Conservation (phyloP, 1,140 invertebrate species). For the Brachionus calyciflorus region DNA sequence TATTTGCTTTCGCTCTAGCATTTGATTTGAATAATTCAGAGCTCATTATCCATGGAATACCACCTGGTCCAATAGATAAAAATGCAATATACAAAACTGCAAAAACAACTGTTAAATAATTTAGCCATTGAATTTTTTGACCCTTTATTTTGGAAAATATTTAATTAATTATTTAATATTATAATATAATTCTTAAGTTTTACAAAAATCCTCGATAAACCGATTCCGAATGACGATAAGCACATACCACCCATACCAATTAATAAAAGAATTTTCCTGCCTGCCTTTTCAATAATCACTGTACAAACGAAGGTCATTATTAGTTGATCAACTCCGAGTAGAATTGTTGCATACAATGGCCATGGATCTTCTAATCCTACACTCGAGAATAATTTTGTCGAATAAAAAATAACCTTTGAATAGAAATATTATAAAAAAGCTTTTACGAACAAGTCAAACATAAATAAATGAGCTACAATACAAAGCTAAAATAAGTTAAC, state of each 20-base stretch:
- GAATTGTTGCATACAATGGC: slow-evolving; percentile 70
- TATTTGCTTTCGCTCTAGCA: slow-evolving; percentile 91
- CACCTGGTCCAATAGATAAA: slow-evolving; percentile 81
- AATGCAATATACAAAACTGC: slow-evolving; percentile 78
- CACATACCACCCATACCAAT: slow-evolving; percentile 65
- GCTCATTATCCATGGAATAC: slow-evolving; percentile 91
- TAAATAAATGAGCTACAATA: too few relatives aligned
- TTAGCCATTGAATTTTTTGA: slow-evolving; percentile 76
- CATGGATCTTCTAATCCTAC: slow-evolving; percentile 65
- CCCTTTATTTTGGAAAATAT: too few relatives aligned
- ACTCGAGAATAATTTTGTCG: slow-evolving; percentile 68
- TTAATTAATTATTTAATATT: too few relatives aligned
- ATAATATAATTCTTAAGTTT: slow-evolving; percentile 1
- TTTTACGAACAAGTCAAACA: too few relatives aligned
- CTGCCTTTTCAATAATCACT: slow-evolving; percentile 64
- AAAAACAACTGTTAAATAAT: slow-evolving; percentile 72
- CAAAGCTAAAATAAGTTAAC: too few relatives aligned
- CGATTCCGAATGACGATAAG: slow-evolving; percentile 3
- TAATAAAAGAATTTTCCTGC: slow-evolving; percentile 74
- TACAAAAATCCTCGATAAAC: slow-evolving; percentile 23
- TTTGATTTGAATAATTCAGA: slow-evolving; percentile 95
- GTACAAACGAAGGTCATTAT: slow-evolving; percentile 65
- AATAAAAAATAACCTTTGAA: slow-evolving; percentile 64
- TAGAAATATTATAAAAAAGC: background rate
- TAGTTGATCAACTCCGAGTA: slow-evolving; percentile 70